Percentiles rank a stretch among this genome's conserved stretches.
Conservation (phyloP, 2,113 vertebrate species). For the Protobothrops mucrosquamatus region DNA sequence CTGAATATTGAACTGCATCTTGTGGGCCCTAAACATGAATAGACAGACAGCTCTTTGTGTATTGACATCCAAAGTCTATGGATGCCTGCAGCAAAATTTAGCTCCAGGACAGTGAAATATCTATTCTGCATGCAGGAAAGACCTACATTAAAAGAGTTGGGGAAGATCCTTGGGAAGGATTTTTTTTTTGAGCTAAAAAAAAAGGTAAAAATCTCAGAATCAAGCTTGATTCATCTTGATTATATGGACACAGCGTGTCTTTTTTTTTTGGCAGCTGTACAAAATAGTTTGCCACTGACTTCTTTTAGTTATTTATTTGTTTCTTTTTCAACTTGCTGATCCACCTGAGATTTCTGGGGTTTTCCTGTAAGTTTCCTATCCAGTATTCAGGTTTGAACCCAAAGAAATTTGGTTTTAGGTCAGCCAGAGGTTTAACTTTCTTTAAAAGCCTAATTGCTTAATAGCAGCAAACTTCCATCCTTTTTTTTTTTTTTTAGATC, state of each 20-base stretch:
- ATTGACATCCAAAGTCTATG: not conserved
- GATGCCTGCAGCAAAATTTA: not conserved
- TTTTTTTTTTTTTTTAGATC: not conserved
- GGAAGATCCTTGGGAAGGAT: not conserved
- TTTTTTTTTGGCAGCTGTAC: not conserved
- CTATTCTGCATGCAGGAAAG: not conserved
- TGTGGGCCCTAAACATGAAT: not conserved
- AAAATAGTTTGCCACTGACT: not conserved
- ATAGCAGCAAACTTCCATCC: not conserved
- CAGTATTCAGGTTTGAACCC: not conserved
- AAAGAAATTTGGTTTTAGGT: not conserved
- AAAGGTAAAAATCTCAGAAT: not conserved
- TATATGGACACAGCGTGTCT: not conserved
- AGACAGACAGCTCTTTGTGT: not conserved
- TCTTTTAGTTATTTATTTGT: not conserved
- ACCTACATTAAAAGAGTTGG: not conserved
- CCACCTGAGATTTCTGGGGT: not conserved
- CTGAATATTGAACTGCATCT: not conserved
- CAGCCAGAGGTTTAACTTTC: not conserved
- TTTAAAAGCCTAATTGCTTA: not conserved
- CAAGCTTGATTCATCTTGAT: not conserved
- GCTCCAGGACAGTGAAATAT: not conserved
- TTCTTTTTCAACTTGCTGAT: not conserved
- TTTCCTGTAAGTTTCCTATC: not conserved
- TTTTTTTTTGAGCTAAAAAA: not conserved